Base-by-base conservation (phyloP, 92 coral and sea anemone genomes). In the Scolanthus callimorphus region DNA sequence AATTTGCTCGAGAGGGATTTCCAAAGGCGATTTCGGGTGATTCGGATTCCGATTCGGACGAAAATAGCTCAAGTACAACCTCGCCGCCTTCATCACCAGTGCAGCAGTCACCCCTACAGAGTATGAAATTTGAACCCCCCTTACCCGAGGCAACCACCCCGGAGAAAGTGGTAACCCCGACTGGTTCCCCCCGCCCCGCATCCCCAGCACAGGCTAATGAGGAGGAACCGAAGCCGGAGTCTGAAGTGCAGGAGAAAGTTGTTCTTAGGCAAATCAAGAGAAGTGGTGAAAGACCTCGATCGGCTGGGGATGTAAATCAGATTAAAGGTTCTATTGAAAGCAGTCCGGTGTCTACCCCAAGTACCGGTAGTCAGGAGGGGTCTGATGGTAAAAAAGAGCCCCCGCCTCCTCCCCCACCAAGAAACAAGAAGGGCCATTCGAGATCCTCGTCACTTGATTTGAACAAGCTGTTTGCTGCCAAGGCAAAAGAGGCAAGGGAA, bases 401-500 rank as follows among this genome's bases (percentile, higher is more conserved):
- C 55, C 95, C 95, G 61, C 97, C 97, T 17, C 86, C 88, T 49
- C 98, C 98, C 30, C 91, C 96, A 34, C 87, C 90, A 8, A 83
- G 88, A 29, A 89, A 66, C 39, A 84, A 81, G 70, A 84, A 80
- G 66, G 98, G 98, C 15, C 98, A 92, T 49, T 88, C 98, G 43
- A 88, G 98, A 62, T 83, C 98, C 11, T 92, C 98, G 0, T 92
- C 98, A 17, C 56, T 92, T 73, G 98, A 92, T 70, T 73, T 92
- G 4, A 90, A 92, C 57, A 92, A 89, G 58, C 67, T 92, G 51
- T 92, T 92, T 71, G 95, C 90, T 39, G 62, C 86, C 15, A 92
- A 84, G 66, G 81, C 86, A 53, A 88, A 84, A 46, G 86, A 84
- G 70, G 81, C 86, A 54, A 88, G 81, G 51, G 86, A 82, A n/a